Percentiles rank a stretch among this genome's conserved stretches.
Evolutionary conservation across 2,113 vertebrate genomes (phyloP).

Genomic region (Thunnus thynnus): DNA sequence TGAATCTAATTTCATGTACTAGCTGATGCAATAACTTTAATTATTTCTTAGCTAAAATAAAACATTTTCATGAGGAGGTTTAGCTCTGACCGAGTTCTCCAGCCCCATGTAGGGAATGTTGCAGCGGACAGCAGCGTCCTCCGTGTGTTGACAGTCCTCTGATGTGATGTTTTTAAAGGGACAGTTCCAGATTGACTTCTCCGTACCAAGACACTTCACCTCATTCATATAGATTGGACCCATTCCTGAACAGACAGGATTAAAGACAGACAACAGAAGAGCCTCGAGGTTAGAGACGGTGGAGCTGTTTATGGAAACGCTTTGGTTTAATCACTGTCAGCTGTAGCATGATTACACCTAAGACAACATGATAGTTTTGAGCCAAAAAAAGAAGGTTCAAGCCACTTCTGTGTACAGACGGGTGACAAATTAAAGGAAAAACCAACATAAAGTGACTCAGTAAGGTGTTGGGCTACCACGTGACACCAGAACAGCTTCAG

Average conservation of each 20-base stretch:
- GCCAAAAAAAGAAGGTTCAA: too few species aligned
- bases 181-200: slow-evolving; percentile 92
- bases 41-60: background rate
- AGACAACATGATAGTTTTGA: too few species aligned
- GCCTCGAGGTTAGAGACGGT: too few species aligned
- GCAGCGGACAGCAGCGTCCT: slow-evolving; percentile 91
- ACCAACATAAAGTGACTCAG: too few species aligned
- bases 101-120: slow-evolving; percentile 92
- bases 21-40: background rate
- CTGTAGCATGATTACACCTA: too few species aligned
- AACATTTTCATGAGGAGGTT: background rate
- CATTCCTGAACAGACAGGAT: slow-evolving; percentile 82
- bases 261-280: background rate
- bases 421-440: too few species aligned
- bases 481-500: too few species aligned
- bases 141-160: slow-evolving; percentile 92
- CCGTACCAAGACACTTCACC: slow-evolving; percentile 90
- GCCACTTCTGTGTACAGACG: too few species aligned
- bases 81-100: slow-evolving; percentile 90
- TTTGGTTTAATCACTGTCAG: too few species aligned
- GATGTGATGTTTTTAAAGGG: slow-evolving; percentile 92
- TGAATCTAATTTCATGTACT: background rate
- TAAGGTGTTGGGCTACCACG: too few species aligned
- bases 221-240: slow-evolving; percentile 96
- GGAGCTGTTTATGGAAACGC: too few species aligned